phyloP scores from a whole-genome alignment of 2,888 invertebrate genomes.

The Polyommatus iphigenia region DNA sequence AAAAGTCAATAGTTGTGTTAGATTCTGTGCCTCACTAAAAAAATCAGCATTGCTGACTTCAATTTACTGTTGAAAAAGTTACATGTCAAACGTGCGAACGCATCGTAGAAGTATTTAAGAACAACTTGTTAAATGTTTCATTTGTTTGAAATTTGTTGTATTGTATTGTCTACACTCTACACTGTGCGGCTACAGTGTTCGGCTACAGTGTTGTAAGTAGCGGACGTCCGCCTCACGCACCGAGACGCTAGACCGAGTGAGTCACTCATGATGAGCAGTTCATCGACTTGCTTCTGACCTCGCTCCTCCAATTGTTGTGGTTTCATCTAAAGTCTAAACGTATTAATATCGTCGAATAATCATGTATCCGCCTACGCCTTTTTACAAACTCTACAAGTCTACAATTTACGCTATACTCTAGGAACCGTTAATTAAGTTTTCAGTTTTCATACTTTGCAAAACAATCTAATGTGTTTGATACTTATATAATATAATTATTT shows the following conservation, averaged over 20 bases:
- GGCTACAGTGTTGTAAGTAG: not conserved
- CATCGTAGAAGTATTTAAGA: not conserved
- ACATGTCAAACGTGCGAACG: not conserved
- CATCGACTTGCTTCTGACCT: constrained; percentile 29
- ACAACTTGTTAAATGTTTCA: not conserved
- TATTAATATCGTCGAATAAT: constrained; percentile 3
- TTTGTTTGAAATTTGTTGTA: constrained; percentile 16
- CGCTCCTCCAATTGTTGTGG: not conserved
- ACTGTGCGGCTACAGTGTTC: not conserved
- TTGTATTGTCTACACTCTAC: constrained; percentile 7
- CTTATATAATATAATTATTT: no score
- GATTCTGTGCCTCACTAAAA: no score
- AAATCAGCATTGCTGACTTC: not conserved
- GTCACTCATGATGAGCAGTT: constrained; percentile 22
- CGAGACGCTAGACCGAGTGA: constrained; percentile 26
- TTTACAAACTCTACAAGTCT: constrained; percentile 14
- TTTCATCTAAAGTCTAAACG: constrained; percentile 11
- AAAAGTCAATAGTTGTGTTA: no score
- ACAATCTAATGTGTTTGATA: no score
- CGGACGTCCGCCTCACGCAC: constrained; percentile 30
- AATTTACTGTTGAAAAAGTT: not conserved
- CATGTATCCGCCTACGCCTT: not conserved
- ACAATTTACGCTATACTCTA: not conserved
- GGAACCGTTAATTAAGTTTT: not conserved
- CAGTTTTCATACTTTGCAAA: no score